Evolutionary conservation across 1,140 invertebrate genomes (phyloP).

Genomic region (Phortica variegata): DNA sequence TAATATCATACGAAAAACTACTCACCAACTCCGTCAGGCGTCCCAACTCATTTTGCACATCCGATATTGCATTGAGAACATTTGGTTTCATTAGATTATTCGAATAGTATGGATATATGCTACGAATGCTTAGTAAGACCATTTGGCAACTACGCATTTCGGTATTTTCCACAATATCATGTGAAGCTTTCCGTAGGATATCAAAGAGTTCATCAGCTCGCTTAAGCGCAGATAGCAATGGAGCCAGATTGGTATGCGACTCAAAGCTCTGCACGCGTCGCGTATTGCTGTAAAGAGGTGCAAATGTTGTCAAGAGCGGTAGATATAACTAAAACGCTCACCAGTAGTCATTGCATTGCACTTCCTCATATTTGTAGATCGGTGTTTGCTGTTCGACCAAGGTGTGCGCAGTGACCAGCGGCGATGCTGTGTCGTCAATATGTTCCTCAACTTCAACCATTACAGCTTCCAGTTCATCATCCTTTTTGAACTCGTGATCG

Average conservation of each 20-base stretch:
- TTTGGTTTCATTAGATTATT: conserved; percentile 49
- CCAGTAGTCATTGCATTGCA: conserved; percentile 55
- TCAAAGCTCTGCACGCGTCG: conserved; percentile 51
- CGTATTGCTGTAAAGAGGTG: conserved; percentile 37
- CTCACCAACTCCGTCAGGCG: conserved; percentile 39
- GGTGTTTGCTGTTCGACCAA: conserved; percentile 66
- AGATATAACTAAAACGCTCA: conserved; percentile 14
- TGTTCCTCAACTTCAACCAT: conserved; percentile 71
- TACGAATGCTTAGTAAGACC: conserved; percentile 39
- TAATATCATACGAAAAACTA: not conserved
- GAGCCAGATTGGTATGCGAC: conserved; percentile 48
- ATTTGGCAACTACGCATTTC: conserved; percentile 40
- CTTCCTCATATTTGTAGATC: conserved; percentile 65
- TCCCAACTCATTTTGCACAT: conserved; percentile 47
- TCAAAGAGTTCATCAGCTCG: conserved; percentile 46
- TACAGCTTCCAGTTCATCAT: conserved; percentile 64
- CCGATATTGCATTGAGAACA: conserved; percentile 49
- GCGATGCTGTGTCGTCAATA: conserved; percentile 66
- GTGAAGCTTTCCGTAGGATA: conserved; percentile 27
- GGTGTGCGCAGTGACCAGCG: conserved; percentile 64
- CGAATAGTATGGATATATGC: conserved; percentile 49
- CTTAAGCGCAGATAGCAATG: conserved; percentile 41
- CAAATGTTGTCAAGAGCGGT: not conserved
- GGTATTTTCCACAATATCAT: conserved; percentile 36
- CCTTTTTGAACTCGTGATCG: conserved; percentile 55